Base-by-base conservation (phyloP, 2,113 vertebrate genomes). In the Datnioides undecimradiatus region DNA sequence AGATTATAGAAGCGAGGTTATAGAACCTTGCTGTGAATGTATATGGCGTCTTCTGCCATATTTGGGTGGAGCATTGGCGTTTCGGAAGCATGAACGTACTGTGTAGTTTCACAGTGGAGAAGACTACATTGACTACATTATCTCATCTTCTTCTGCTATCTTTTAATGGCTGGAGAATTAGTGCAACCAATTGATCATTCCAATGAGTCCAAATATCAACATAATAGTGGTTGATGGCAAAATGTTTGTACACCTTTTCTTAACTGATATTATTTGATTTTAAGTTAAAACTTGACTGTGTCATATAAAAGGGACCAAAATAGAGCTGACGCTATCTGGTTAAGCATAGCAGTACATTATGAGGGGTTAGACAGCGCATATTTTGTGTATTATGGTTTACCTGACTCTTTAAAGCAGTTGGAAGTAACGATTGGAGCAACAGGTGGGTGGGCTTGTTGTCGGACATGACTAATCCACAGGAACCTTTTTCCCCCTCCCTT, bases 1-100 rank as follows among this genome's bases (percentile, higher is more conserved):
- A 77, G 60, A 77, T 83, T 52, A 73, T 10, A 63, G 25, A 49
- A 52, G 16, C 4, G 16, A 31, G 54, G 4, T 38, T 16, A 21
- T 29, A 27, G 49, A 31, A 19, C 33, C 31, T 66, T 41, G 29
- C 31, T 31, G 55, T 52, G 60, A 38, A 59, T 57, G 21, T 21
- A 12, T 46, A 4, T 12, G 8, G 8, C 29, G 12, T 54, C 1
- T n/a, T 38, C 6, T 7, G 31, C 4, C 17, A 5, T 49, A 16
- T 25, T 49, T 6, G 16, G 25, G 17, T 65, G 33, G 45, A 21
- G 16, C 6, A n/a, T 2, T n/a, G 17, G n/a, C 38, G 54, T 49
- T 48, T 23, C 33, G 38, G 34, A 31, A 29, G 41, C 17, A 19
- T 54, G 59, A 23, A 40, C 17, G 29, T 49, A 23, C n/a, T n/a